phyloP scores from a whole-genome alignment of 2,113 vertebrate genomes.

The Pleuronectes platessa region DNA sequence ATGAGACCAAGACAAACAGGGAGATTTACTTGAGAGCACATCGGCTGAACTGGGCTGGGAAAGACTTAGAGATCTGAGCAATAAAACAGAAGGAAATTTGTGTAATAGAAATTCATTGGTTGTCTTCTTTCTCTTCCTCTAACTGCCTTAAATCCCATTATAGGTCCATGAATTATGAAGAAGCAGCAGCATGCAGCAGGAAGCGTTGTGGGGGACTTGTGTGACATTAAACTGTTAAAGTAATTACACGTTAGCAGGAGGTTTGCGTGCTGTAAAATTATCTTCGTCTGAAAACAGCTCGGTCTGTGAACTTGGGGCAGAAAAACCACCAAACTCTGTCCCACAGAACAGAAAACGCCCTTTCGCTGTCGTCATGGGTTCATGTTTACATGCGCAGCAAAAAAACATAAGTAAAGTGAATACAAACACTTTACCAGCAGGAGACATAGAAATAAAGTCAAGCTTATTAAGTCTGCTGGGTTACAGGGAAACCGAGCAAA shows the following conservation, averaged over 20 bases:
- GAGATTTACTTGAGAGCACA: neutral
- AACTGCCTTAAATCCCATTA: slow-evolving; percentile 44
- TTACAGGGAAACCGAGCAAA: neutral
- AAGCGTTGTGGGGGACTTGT: slow-evolving; percentile 33
- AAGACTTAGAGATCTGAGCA: slow-evolving; percentile 9
- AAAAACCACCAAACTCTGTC: slow-evolving; percentile 37
- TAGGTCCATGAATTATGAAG: slow-evolving; percentile 63
- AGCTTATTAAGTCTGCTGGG: neutral
- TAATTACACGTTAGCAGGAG: slow-evolving; percentile 69
- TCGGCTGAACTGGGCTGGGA: slow-evolving; percentile 10
- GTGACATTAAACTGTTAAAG: slow-evolving; percentile 75
- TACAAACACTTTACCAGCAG: neutral
- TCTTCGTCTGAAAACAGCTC: slow-evolving; percentile 38
- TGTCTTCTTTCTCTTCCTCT: slow-evolving; percentile 14
- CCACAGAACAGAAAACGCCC: slow-evolving; percentile 40
- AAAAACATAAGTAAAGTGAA: neutral
- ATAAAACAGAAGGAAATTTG: slow-evolving; percentile 4
- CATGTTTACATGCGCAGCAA: slow-evolving; percentile 11
- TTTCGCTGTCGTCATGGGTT: slow-evolving; percentile 22
- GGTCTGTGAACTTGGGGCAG: slow-evolving; percentile 18
- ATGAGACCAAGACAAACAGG: neutral
- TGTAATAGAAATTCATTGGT: slow-evolving; percentile 34
- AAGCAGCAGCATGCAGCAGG: slow-evolving; percentile 33
- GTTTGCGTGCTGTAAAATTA: slow-evolving; percentile 55
- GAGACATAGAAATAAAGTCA: neutral